A percentile compares a stretch with the other conserved stretches of the same genome.
Conservation (phyloP, 2,113 vertebrate genomes). For the Callocephalon fimbriatum region DNA sequence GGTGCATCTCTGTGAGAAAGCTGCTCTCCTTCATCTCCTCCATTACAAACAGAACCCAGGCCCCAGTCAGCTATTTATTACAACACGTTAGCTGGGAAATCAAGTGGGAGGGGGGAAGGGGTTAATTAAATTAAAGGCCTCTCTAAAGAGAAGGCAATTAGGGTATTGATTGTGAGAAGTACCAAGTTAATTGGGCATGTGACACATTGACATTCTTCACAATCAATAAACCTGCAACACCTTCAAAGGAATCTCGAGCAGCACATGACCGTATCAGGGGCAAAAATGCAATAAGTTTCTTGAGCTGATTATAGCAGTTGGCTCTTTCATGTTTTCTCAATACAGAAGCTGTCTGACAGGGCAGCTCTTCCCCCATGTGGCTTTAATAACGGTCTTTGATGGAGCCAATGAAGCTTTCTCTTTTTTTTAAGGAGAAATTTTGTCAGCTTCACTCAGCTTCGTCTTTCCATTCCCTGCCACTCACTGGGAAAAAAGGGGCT, state of each 20-base stretch:
- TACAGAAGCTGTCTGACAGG: conserved; percentile 50
- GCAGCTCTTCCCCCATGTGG: conserved; percentile 38
- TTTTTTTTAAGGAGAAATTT: conserved; percentile 17
- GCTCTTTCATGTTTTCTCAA: conserved; percentile 68
- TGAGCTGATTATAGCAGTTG: conserved; percentile 66
- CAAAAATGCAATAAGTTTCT: conserved; percentile 58
- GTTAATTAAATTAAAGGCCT: conserved; percentile 72
- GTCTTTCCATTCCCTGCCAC: neutral
- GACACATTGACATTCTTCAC: conserved; percentile 70
- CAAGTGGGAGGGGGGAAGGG: neutral
- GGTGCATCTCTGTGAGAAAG: neutral
- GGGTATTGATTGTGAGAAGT: conserved; percentile 67
- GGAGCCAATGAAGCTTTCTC: conserved; percentile 11
- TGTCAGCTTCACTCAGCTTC: conserved; percentile 38
- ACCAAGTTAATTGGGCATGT: conserved; percentile 69
- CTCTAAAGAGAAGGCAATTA: conserved; percentile 71
- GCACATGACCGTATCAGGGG: neutral
- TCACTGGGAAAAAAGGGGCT: neutral
- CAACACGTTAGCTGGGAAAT: conserved; percentile 37
- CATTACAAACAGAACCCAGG: neutral
- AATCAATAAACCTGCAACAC: conserved; percentile 65
- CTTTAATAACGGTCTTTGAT: conserved; percentile 69
- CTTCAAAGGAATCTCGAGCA: conserved; percentile 53
- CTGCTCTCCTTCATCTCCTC: neutral
- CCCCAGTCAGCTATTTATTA: conserved; percentile 15